Evolutionary conservation across 2,888 invertebrate genomes (phyloP).

Genomic region (Nebria salina): DNA sequence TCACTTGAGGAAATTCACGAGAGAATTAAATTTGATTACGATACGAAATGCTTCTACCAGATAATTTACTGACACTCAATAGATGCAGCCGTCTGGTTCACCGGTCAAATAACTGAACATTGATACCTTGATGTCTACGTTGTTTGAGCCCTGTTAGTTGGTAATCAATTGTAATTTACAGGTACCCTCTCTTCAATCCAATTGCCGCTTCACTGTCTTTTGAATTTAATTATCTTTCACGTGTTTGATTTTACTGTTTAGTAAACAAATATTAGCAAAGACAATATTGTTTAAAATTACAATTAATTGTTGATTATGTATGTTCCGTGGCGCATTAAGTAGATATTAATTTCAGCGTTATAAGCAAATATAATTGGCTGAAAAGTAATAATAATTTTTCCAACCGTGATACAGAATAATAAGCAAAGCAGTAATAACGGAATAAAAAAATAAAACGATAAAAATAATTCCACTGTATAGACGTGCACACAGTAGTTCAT

Average conservation of each 20-base stretch:
- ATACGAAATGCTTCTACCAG: not conserved
- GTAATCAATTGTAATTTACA: no score
- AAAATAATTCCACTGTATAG: not conserved
- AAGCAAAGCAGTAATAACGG: not conserved
- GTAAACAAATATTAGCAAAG: no score
- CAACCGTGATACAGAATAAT: not conserved
- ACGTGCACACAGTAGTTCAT: not conserved
- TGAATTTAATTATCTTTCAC: no score
- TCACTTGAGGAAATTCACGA: not conserved
- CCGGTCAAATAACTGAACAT: not conserved
- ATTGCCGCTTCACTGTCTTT: no score
- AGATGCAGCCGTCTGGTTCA: not conserved
- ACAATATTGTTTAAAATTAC: no score
- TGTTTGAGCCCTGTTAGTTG: no score
- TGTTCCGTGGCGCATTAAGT: no score
- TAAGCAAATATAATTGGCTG: not conserved
- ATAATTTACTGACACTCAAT: not conserved
- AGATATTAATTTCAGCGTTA: not conserved
- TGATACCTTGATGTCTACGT: not conserved
- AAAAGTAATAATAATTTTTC: not conserved
- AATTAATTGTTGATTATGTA: no score
- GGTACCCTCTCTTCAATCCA: no score
- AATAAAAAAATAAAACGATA: not conserved
- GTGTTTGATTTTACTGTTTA: no score
- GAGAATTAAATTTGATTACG: not conserved